Evolutionary conservation across 2,797 vertebrate species (phyloP), one percentile per base, ranked within the genome.

Genomic region (Anniella stebbinsi): DNA sequence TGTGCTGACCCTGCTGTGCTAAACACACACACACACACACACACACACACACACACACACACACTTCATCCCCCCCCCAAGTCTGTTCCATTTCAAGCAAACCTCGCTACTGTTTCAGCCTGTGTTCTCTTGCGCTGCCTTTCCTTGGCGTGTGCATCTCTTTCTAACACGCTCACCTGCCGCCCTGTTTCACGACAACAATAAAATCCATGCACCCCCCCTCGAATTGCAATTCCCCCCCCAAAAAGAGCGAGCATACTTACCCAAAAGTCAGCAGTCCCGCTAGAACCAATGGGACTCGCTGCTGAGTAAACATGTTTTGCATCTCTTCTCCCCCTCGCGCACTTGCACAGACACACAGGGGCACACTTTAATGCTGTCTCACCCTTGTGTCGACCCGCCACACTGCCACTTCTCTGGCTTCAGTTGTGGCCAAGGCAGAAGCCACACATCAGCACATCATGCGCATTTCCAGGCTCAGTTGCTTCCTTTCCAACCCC

Each of bases 331-430:
- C 25, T 15, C 3, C 0, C 36, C 1, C 73, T 17, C 38, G 4
- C 51, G 15, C 33, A 51, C 51, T 4, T 8, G 4, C 51, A 51
- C 51, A 51, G 4, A 7, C 25, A 25, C 41, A 41, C n/a, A 15
- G 18, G 45, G 6, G 10, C 69, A 73, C 67, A 9, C 33, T 41
- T 41, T 51, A 78, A 84, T 89, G 88, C 88, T 84, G 81, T 84
- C 73, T 84, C 72, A 77, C 33, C 33, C 33, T 80, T 72, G 12
- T 21, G 8, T 8, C 28, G 2, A 10, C 4, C 15, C 13, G 5
- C 6, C 85, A 30, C 38, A 1, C 8, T 15, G n/a, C 57, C 45
- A 36, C n/a, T 10, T 21, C 67, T 2, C 13, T 57, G 3, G 69
- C 33, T 73, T 13, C 4, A 10, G 48, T 5, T 33, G 28, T 36